Evolutionary conservation across 2,113 vertebrate genomes (phyloP).

Genomic region (Anarrhichthys ocellatus): DNA sequence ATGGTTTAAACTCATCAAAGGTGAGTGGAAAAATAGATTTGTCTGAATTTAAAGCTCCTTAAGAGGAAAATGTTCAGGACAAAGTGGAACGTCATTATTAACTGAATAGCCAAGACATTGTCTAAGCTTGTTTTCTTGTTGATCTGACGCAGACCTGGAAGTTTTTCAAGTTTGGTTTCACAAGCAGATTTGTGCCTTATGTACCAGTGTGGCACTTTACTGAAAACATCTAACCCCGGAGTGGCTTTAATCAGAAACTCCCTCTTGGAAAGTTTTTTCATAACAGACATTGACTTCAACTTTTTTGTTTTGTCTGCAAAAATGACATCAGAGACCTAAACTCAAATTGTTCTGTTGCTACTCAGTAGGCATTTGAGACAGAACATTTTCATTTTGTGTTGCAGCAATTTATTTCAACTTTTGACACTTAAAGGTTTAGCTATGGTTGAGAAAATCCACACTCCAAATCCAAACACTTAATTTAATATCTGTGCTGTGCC

Average conservation of each 20-base stretch:
- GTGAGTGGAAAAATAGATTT: background rate
- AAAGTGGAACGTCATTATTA: background rate
- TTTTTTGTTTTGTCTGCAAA: background rate
- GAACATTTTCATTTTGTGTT: background rate
- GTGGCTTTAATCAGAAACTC: background rate
- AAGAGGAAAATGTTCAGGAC: background rate
- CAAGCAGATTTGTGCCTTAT: background rate
- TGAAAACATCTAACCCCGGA: background rate
- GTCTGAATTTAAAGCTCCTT: background rate
- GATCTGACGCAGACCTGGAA: background rate
- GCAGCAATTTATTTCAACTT: background rate
- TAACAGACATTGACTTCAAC: background rate
- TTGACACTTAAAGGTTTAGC: background rate
- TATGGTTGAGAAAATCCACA: background rate
- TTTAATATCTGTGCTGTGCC: background rate
- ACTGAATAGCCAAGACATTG: background rate
- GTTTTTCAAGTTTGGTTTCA: conserved; percentile 9
- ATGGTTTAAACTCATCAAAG: background rate
- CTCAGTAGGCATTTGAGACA: background rate
- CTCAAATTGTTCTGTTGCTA: background rate
- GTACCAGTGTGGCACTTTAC: background rate
- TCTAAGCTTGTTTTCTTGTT: background rate
- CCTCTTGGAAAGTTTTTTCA: background rate
- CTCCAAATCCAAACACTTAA: background rate
- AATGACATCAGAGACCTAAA: background rate